Evolutionary conservation across 2,797 vertebrate genomes (phyloP).

Genomic region (Sebastiscus tertius): DNA sequence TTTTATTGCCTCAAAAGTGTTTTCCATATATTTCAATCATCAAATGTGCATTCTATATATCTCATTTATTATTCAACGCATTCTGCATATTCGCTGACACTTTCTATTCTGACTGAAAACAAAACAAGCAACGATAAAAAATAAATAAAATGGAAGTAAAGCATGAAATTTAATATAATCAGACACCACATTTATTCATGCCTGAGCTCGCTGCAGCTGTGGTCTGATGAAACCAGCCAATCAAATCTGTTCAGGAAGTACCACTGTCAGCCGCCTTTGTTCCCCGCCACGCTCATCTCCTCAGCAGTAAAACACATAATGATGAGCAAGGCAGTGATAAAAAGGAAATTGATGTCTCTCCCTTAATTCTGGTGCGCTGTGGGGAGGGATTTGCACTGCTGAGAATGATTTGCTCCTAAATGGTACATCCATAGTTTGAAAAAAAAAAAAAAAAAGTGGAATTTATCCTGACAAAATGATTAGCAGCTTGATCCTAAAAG

Average conservation of each 20-base stretch:
- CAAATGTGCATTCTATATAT: neutral
- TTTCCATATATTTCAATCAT: constrained; percentile 1
- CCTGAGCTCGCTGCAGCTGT: constrained; percentile 66
- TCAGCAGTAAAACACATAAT: constrained; percentile 68
- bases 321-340: constrained; percentile 70
- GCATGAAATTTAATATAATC: constrained; percentile 31
- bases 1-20: constrained; percentile 6
- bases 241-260: constrained; percentile 71
- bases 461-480: neutral
- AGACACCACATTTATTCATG: constrained; percentile 53
- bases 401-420: constrained; percentile 11
- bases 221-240: constrained; percentile 72
- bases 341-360: constrained; percentile 72
- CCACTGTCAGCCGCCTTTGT: constrained; percentile 69
- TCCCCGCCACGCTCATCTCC: constrained; percentile 52
- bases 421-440: neutral
- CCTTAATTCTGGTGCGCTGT: constrained; percentile 22
- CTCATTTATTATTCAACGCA: constrained; percentile 51
- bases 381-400: neutral
- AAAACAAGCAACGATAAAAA: neutral
- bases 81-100: neutral
- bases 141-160: neutral
- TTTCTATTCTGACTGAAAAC: constrained; percentile 1
- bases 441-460: neutral
- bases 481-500: neutral